These are phyloP conservation scores for Clarias laeviceps DNA, from an alignment of 2,797 vertebrate genomes.

Conservation along the genomic window DNA sequence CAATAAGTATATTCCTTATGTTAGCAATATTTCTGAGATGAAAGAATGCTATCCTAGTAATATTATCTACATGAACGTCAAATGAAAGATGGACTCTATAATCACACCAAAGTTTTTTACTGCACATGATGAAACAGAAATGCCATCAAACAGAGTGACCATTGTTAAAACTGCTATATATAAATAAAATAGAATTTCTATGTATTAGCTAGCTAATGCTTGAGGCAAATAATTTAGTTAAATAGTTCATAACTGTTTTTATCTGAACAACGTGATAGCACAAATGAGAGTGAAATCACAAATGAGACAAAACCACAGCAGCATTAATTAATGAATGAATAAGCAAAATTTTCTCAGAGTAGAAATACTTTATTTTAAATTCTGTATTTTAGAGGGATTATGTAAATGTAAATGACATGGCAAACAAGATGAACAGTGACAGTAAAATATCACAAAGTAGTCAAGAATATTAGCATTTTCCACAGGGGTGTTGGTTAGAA, in stretches of 20 bases:
- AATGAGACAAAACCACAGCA: background rate
- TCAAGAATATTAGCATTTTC: background rate
- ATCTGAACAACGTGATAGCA: background rate
- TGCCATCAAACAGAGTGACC: no score
- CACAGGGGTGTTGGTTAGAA: background rate
- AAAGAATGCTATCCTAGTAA: no score
- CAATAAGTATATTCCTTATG: no score
- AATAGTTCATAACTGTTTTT: background rate
- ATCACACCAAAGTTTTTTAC: no score
- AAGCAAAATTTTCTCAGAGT: background rate
- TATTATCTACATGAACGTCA: no score
- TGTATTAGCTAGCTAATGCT: background rate
- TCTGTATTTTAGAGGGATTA: background rate
- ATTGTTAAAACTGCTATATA: no score
- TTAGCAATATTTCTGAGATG: no score
- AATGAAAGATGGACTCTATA: no score
- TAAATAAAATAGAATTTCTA: no score
- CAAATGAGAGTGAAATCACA: background rate
- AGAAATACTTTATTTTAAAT: no score
- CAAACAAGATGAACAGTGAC: background rate
- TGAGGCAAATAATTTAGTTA: background rate
- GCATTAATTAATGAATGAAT: no score
- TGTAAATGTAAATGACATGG: background rate
- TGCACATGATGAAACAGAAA: no score
- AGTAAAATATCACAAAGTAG: background rate